Base-by-base conservation (phyloP, 2,113 vertebrate species). In the Hippoglossus stenolepis region DNA sequence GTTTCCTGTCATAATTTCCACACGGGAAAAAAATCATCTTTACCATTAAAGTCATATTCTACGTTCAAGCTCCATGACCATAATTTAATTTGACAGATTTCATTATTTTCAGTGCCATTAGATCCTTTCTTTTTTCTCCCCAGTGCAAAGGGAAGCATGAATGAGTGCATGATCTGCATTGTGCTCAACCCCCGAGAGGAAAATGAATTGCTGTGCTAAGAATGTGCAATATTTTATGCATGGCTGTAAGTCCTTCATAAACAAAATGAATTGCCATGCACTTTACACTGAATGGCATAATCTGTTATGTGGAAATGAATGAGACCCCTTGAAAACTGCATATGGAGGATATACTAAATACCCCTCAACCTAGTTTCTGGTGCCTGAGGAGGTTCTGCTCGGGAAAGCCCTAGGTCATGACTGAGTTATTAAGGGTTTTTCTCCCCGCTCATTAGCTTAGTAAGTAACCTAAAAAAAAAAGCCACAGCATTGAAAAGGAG, bases 91-190 rank as follows among this genome's bases (percentile, higher is more conserved):
- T 87, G 82, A 83, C 72, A 65, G 68, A 67, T 83, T 71, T 77
- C 54, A 72, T 91, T 80, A 59, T 86, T 77, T 65, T 8, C 69
- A 65, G 14, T 35, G 23, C 59, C 82, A 91, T 83, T 76, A 70
- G 75, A 79, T 77, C 65, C 17, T 85, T 64, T 65, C 18, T 74
- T 65, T 65, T 45, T 53, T 54, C 10, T 35, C 58, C 10, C 35
- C 40, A 80, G 35, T n/a, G 47, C 71, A 72, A 81, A 83, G 64
- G 40, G 67, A 88, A 87, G 89, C 92, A 93, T 92, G 92, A 73
- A 85, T 75, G 80, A 85, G 73, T 93, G 94, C 90, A 92, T 92
- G 90, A 91, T 82, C 79, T 91, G 93, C 93, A 92, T 90, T 90
- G 85, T 94, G 93, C 88, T 89, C 73, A 49, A 49, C 73, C 83